These are phyloP conservation scores for Bradypodion pumilum DNA, from an alignment of 2,797 vertebrate species.

Conservation along the genomic window DNA sequence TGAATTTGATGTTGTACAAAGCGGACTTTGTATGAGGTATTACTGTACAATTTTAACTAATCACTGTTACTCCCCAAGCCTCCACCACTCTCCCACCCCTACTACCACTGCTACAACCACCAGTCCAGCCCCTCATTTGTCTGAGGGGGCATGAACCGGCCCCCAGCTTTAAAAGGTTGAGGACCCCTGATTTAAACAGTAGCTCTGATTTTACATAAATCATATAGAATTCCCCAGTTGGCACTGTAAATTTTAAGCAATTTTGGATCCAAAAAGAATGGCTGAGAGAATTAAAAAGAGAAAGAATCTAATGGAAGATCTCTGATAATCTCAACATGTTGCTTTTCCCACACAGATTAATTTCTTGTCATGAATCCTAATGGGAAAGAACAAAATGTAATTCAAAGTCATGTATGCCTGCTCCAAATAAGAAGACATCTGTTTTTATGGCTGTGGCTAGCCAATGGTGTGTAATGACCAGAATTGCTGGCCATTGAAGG, in stretches of 20 bases:
- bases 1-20: no score
- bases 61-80: no score
- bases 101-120: no score
- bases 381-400: slow-evolving; percentile 52
- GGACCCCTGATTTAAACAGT: slow-evolving; percentile 55
- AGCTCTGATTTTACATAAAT: slow-evolving; percentile 48
- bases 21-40: no score
- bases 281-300: neutral
- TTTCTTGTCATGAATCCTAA: slow-evolving; percentile 53
- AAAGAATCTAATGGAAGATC: slow-evolving; percentile 23
- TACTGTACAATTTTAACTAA: no score
- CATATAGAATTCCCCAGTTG: slow-evolving; percentile 26
- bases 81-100: no score
- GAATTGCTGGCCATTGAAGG: no score
- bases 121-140: no score
- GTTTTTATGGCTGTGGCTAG: neutral
- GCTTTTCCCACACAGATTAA: slow-evolving; percentile 47
- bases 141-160: no score
- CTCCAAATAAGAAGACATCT: neutral
- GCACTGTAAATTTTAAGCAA: slow-evolving; percentile 55
- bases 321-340: slow-evolving; percentile 47
- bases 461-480: neutral
- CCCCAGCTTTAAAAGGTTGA: no score
- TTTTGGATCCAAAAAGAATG: slow-evolving; percentile 11
- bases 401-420: slow-evolving; percentile 50